Evolutionary conservation across 92 coral and sea anemone species (phyloP).

Genomic region (Siderastrea radians): DNA sequence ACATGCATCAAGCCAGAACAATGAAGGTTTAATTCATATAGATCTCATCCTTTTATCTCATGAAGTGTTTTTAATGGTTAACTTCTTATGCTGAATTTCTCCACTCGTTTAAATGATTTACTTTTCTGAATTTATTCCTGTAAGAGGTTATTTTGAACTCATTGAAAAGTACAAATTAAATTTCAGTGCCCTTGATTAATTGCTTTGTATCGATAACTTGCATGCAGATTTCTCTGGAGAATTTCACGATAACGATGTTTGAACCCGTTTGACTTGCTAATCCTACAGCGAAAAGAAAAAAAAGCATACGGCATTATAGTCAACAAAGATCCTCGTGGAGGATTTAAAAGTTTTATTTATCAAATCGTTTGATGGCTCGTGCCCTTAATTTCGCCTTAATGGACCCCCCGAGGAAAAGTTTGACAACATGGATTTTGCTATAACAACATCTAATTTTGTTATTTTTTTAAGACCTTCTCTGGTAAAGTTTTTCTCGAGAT

Average conservation of each 20-base stretch:
- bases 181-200: no score
- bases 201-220: no score
- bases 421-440: background rate
- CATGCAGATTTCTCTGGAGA: no score
- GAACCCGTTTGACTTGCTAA: background rate
- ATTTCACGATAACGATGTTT: no score
- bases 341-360: background rate
- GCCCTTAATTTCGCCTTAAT: background rate
- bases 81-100: background rate
- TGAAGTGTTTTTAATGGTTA: background rate
- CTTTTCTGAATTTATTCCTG: no score
- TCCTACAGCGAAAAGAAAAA: background rate
- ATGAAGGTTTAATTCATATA: background rate
- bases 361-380: background rate
- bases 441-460: background rate
- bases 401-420: conserved; percentile 9
- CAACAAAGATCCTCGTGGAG: background rate
- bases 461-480: background rate
- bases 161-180: no score
- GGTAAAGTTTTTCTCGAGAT: no score
- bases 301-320: no score
- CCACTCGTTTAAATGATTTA: no score
- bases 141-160: no score
- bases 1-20: background rate
- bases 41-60: background rate